phyloP scores from a whole-genome alignment of 2,113 vertebrate genomes.

The Melanotaenia duboulayi region DNA sequence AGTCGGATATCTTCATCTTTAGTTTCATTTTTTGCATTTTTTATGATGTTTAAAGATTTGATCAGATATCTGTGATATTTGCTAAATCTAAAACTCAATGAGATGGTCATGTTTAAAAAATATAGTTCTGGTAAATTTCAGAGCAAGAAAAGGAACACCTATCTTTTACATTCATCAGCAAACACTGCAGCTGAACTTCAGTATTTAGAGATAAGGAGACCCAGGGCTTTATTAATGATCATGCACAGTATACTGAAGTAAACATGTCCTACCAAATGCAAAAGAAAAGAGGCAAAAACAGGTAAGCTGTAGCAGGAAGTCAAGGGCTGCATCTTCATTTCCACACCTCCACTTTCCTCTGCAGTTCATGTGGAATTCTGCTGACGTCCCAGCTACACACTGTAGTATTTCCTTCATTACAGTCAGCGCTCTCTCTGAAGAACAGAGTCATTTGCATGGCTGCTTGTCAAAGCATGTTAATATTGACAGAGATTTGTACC shows the following conservation, averaged over 20 bases:
- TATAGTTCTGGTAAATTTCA: no score
- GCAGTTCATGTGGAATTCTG: conserved; percentile 39
- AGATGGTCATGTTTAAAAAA: no score
- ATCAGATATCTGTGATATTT: no score
- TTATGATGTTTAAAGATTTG: no score
- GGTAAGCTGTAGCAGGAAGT: not conserved
- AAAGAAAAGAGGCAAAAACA: not conserved
- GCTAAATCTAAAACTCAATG: no score
- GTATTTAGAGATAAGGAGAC: not conserved
- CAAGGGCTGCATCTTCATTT: conserved; percentile 30
- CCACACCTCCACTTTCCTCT: conserved; percentile 25
- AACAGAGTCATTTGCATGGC: conserved; percentile 51
- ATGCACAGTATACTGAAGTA: not conserved
- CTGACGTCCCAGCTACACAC: conserved; percentile 32
- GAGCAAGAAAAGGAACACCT: no score
- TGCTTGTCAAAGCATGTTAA: conserved; percentile 61
- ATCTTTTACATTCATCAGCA: no score
- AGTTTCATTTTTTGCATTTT: no score
- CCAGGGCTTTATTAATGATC: no score
- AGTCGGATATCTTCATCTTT: no score
- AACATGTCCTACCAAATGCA: conserved; percentile 6
- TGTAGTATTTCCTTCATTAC: conserved; percentile 61
- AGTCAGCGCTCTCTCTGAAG: conserved; percentile 41
- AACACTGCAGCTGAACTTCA: not conserved
- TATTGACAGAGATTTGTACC: conserved; percentile 72